Conservation (phyloP, 2,113 vertebrate species). For the Marmota flaviventris region DNA sequence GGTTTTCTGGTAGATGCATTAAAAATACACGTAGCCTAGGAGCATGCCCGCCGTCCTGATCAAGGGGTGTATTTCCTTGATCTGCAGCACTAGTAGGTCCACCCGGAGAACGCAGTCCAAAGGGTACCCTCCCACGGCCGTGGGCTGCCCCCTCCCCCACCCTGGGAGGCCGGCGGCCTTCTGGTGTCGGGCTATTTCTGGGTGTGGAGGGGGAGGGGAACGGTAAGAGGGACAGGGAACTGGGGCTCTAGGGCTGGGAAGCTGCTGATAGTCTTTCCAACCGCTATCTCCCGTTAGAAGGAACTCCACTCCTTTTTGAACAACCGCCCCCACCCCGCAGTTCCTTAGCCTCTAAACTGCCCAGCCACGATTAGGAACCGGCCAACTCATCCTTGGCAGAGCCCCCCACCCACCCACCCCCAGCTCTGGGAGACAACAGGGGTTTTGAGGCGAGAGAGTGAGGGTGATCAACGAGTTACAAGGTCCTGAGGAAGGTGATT, state of each 20-base stretch:
- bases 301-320: background rate
- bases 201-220: conserved; percentile 83
- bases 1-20: conserved; percentile 20
- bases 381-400: conserved; percentile 50
- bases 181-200: conserved; percentile 83
- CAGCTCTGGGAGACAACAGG: background rate
- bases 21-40: background rate
- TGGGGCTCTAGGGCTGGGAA: conserved; percentile 71
- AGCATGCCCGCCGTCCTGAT: background rate
- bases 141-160: background rate
- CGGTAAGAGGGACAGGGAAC: conserved; percentile 74
- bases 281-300: background rate
- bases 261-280: conserved; percentile 44
- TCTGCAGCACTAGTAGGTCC: background rate
- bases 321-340: background rate
- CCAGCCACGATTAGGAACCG: background rate
- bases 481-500: conserved; percentile 32
- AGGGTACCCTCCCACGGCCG: background rate
- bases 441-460: background rate
- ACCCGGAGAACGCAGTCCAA: background rate
- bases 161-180: conserved; percentile 15
- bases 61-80: background rate
- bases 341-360: conserved; percentile 3
- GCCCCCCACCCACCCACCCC: background rate
- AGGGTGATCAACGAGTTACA: background rate